These are phyloP conservation scores for Acanthosepion pharaonis DNA, from an alignment of 2,888 invertebrate genomes.

Conservation along the genomic window DNA sequence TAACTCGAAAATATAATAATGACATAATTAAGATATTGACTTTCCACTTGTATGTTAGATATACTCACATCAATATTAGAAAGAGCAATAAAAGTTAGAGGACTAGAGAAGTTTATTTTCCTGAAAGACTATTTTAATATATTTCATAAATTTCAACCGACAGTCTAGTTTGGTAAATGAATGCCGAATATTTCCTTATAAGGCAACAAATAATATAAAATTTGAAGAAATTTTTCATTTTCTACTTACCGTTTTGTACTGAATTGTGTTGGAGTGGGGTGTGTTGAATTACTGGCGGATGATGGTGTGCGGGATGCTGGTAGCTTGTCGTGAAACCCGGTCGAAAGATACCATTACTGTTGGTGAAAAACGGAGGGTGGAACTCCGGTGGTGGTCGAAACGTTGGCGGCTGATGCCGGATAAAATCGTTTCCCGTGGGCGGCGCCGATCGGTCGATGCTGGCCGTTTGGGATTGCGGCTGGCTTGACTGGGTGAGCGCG, in stretches of 20 bases:
- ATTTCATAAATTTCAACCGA: too few species aligned
- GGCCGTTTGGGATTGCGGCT: conserved; percentile 45
- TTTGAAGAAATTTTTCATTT: background rate
- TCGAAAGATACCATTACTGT: conserved; percentile 73
- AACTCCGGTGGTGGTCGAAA: conserved; percentile 71
- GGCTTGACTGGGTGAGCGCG: conserved; percentile 25
- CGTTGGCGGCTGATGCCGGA: conserved; percentile 67
- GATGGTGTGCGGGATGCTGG: conserved; percentile 71
- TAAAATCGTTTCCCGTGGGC: conserved; percentile 61
- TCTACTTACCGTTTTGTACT: conserved; percentile 69
- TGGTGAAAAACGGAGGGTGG: conserved; percentile 71
- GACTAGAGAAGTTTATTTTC: too few species aligned
- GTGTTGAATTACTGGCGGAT: conserved; percentile 67
- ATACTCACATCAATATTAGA: too few species aligned
- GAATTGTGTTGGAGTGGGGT: conserved; percentile 62
- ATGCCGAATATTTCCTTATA: too few species aligned
- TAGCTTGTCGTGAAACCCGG: conserved; percentile 70
- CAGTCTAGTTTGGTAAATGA: too few species aligned
- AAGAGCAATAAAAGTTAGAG: too few species aligned
- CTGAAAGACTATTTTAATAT: too few species aligned
- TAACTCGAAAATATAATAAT: too few species aligned
- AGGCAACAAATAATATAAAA: too few species aligned
- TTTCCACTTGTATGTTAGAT: too few species aligned
- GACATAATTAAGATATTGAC: too few species aligned
- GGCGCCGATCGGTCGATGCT: conserved; percentile 55